Evolutionary conservation across 2,113 vertebrate genomes (phyloP).

Genomic region (Prunella fulvescens): DNA sequence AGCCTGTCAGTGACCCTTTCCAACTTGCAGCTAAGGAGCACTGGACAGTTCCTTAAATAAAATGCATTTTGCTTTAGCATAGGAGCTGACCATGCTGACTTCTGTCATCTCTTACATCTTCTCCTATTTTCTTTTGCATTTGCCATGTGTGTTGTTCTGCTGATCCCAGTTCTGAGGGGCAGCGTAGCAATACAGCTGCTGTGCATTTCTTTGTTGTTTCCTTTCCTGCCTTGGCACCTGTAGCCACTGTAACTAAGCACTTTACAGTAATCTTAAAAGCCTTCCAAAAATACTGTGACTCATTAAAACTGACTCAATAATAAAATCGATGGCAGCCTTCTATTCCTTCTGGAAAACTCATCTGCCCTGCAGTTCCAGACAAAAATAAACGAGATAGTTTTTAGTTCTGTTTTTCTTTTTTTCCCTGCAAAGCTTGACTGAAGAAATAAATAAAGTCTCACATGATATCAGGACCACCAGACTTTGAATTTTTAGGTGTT

Average conservation of each 20-base stretch:
- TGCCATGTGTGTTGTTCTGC: slow-evolving; percentile 39
- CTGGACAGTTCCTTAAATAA: slow-evolving; percentile 14
- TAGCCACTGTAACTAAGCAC: slow-evolving; percentile 68
- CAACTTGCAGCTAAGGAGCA: slow-evolving; percentile 8
- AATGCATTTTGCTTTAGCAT: background rate
- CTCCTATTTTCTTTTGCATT: slow-evolving; percentile 30
- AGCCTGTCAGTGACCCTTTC: background rate
- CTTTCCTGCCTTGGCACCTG: slow-evolving; percentile 63
- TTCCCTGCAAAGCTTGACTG: background rate
- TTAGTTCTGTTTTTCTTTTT: background rate
- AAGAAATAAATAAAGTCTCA: slow-evolving; percentile 4
- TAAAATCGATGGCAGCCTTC: slow-evolving; percentile 61
- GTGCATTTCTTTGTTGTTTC: slow-evolving; percentile 60
- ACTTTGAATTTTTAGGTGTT: background rate
- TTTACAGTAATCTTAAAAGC: slow-evolving; percentile 68
- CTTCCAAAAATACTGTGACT: slow-evolving; percentile 68
- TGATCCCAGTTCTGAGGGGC: slow-evolving; percentile 60
- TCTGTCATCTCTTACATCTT: slow-evolving; percentile 58
- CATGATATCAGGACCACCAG: background rate
- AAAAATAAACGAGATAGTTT: slow-evolving; percentile 44
- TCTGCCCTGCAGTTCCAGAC: slow-evolving; percentile 52
- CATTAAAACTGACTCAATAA: slow-evolving; percentile 68
- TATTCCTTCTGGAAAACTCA: slow-evolving; percentile 54
- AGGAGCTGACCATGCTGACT: slow-evolving; percentile 56
- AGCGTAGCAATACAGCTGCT: slow-evolving; percentile 51